Conservation (phyloP, 2,797 vertebrate species). For the Galagoides demidoff region DNA sequence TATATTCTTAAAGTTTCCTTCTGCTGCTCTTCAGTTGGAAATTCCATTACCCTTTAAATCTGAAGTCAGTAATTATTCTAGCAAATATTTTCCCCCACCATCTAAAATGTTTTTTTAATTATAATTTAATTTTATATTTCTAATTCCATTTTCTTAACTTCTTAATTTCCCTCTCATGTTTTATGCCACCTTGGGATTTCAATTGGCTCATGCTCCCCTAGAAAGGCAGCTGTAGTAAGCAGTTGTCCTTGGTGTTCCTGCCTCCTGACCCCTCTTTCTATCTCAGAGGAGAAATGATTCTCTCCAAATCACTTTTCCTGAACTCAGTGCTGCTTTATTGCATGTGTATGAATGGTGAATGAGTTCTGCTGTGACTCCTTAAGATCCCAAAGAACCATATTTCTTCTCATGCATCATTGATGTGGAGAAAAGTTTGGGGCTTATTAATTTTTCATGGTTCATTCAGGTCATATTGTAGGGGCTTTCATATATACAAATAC, state of each 20-base stretch:
- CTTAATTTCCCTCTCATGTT: background rate
- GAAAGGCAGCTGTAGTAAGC: background rate
- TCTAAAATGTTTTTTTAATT: background rate
- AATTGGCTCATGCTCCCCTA: background rate
- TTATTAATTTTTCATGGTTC: background rate
- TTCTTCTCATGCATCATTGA: constrained; percentile 1
- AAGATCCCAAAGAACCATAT: background rate
- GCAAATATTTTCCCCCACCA: background rate
- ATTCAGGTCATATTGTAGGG: background rate
- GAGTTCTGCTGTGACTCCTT: background rate
- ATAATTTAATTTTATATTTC: background rate
- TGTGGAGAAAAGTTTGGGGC: background rate
- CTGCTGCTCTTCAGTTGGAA: background rate
- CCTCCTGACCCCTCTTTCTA: background rate
- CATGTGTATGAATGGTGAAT: background rate
- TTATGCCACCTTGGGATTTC: background rate
- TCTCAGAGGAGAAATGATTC: background rate
- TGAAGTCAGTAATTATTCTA: background rate
- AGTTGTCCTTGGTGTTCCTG: background rate
- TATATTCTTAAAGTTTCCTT: background rate
- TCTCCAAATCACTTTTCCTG: background rate
- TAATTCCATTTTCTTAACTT: background rate
- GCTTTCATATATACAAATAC: background rate
- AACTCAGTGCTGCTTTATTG: background rate
- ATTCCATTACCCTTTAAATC: background rate